Conservation (phyloP, 92 coral and sea anemone species). For the Bergia sp. region DNA sequence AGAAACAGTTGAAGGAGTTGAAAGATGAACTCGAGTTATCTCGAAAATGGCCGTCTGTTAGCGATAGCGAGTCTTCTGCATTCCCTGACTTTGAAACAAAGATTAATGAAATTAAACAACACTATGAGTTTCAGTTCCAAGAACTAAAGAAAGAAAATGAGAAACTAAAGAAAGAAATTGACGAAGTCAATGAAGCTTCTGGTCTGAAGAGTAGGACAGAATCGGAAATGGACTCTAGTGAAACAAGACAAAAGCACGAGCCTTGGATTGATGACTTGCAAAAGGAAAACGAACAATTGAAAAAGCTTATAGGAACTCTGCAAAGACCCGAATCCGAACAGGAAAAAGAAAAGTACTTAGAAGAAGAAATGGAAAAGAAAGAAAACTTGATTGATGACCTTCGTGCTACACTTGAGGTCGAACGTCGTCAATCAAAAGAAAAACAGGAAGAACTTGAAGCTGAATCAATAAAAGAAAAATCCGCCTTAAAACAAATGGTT, state of each 20-base stretch:
- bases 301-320: slow-evolving; percentile 25
- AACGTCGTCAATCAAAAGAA: slow-evolving; percentile 62
- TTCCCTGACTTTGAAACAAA: slow-evolving; percentile 70
- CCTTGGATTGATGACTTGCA: slow-evolving; percentile 59
- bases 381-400: slow-evolving; percentile 64
- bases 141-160: slow-evolving; percentile 45
- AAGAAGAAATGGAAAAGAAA: slow-evolving; percentile 81
- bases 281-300: slow-evolving; percentile 30
- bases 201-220: slow-evolving; percentile 35
- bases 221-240: slow-evolving; percentile 73
- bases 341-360: slow-evolving; percentile 67
- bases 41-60: slow-evolving; percentile 64
- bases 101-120: slow-evolving; percentile 74
- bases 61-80: slow-evolving; percentile 34
- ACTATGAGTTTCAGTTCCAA: slow-evolving; percentile 72
- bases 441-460: slow-evolving; percentile 46
- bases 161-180: slow-evolving; percentile 10
- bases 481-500: slow-evolving; percentile 7
- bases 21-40: slow-evolving; percentile 76
- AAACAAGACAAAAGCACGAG: slow-evolving; percentile 75
- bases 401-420: slow-evolving; percentile 60
- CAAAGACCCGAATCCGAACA: slow-evolving; percentile 36
- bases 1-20: slow-evolving; percentile 74
- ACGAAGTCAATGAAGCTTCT: slow-evolving; percentile 12
- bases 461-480: slow-evolving; percentile 38